Conservation (phyloP, 1,140 invertebrate species). For the Augochlora pura region DNA sequence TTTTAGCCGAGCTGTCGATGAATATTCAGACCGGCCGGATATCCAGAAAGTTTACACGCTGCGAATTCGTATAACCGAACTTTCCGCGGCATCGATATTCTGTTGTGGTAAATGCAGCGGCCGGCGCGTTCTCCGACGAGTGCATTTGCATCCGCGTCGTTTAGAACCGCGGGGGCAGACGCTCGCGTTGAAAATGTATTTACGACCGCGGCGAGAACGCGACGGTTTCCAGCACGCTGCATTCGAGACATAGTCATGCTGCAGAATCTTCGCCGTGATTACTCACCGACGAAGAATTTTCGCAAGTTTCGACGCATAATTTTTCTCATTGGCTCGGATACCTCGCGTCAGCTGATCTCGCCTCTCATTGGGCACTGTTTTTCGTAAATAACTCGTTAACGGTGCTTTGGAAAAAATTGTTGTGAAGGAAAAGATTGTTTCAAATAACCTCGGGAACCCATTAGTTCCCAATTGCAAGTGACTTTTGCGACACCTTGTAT, state of each 20-base stretch:
- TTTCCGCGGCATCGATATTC: constrained; percentile 45
- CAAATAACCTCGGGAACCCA: no score
- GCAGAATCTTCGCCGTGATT: background rate
- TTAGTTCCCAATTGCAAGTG: no score
- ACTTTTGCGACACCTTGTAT: no score
- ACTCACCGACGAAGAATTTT: background rate
- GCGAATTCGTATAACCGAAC: constrained; percentile 33
- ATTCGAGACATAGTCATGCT: background rate
- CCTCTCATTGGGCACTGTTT: no score
- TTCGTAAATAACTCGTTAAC: no score
- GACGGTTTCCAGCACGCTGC: background rate
- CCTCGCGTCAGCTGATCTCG: no score
- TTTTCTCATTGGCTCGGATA: no score
- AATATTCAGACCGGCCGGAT: constrained; percentile 31
- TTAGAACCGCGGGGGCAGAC: constrained; percentile 19
- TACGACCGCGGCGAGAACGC: constrained; percentile 10
- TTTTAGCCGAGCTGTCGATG: constrained; percentile 7
- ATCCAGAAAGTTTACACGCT: constrained; percentile 34
- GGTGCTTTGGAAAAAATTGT: no score
- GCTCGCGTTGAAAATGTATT: constrained; percentile 22
- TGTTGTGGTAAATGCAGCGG: constrained; percentile 44
- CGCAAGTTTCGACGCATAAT: no score
- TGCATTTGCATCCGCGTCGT: constrained; percentile 38
- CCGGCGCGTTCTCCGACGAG: background rate
- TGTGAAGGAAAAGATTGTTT: no score